phyloP scores from a whole-genome alignment of 2,888 invertebrate species.

The Artemia sp. region DNA sequence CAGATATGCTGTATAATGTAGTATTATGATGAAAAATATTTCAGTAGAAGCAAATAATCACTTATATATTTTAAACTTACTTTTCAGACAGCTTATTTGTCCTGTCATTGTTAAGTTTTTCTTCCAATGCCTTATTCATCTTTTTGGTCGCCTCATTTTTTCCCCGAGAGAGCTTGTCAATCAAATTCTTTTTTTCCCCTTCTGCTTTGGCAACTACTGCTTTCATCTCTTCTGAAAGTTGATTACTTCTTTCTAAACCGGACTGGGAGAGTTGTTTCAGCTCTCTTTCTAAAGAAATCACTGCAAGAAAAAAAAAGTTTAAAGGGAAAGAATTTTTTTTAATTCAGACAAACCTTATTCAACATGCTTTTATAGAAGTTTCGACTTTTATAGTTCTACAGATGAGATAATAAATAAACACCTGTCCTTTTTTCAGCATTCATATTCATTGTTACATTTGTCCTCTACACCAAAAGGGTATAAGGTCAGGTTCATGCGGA shows the following conservation, averaged over 20 bases:
- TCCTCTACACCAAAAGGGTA: too few species aligned
- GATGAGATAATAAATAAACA: too few species aligned
- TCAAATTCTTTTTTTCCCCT: background rate
- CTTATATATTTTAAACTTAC: background rate
- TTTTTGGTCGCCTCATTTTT: constrained; percentile 32
- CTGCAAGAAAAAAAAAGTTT: background rate
- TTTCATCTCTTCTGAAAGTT: background rate
- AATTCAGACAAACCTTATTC: too few species aligned
- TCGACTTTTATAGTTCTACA: too few species aligned
- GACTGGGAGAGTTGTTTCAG: background rate
- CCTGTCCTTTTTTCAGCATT: too few species aligned
- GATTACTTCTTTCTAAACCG: background rate
- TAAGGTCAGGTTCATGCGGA: too few species aligned
- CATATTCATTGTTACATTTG: too few species aligned
- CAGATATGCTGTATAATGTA: too few species aligned
- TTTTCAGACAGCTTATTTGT: background rate
- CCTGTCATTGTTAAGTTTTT: constrained; percentile 22
- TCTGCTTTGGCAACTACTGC: background rate
- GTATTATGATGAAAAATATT: too few species aligned
- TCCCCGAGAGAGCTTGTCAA: constrained; percentile 31
- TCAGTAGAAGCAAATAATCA: too few species aligned
- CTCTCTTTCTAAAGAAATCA: background rate
- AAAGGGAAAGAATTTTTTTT: too few species aligned
- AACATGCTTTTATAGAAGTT: too few species aligned
- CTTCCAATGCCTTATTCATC: constrained; percentile 28